A percentile compares a stretch with the other conserved stretches of the same genome.
These are phyloP conservation scores for Nasua narica DNA, from an alignment of 2,797 vertebrate genomes.

Conservation along the genomic window DNA sequence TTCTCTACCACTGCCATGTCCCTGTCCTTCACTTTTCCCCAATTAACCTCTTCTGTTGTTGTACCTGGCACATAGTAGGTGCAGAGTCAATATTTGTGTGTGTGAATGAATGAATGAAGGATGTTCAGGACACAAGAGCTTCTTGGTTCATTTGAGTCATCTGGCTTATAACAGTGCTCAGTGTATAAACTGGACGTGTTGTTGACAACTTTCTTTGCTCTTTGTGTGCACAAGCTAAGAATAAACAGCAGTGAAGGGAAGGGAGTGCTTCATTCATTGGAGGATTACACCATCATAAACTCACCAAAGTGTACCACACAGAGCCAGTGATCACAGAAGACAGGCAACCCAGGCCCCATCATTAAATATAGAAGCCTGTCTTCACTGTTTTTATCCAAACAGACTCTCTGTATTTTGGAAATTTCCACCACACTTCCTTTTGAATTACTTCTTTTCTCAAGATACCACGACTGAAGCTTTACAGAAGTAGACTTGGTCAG, in stretches of 20 bases:
- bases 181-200: conserved; percentile 59
- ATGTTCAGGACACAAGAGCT: conserved; percentile 10
- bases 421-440: conserved; percentile 82
- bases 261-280: conserved; percentile 42
- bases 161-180: conserved; percentile 37
- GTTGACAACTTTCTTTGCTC: conserved; percentile 67
- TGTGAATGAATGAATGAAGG: conserved; percentile 56
- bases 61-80: conserved; percentile 73
- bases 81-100: conserved; percentile 67
- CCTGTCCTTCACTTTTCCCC: conserved; percentile 21
- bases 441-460: conserved; percentile 72
- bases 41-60: conserved; percentile 68
- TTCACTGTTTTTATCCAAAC: conserved; percentile 79
- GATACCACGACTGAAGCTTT: conserved; percentile 38
- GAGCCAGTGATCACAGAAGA: conserved; percentile 72
- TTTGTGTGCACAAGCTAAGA: conserved; percentile 75
- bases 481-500: neutral
- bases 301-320: conserved; percentile 59
- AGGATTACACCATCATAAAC: conserved; percentile 63
- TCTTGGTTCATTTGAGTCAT: conserved; percentile 60
- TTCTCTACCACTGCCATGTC: neutral
- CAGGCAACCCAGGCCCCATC: conserved; percentile 69
- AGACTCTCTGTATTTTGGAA: conserved; percentile 80
- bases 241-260: conserved; percentile 59
- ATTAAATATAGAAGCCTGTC: conserved; percentile 79